Evolutionary conservation across 1,140 invertebrate genomes (phyloP).

Genomic region (Philotrypesis tridentata): DNA sequence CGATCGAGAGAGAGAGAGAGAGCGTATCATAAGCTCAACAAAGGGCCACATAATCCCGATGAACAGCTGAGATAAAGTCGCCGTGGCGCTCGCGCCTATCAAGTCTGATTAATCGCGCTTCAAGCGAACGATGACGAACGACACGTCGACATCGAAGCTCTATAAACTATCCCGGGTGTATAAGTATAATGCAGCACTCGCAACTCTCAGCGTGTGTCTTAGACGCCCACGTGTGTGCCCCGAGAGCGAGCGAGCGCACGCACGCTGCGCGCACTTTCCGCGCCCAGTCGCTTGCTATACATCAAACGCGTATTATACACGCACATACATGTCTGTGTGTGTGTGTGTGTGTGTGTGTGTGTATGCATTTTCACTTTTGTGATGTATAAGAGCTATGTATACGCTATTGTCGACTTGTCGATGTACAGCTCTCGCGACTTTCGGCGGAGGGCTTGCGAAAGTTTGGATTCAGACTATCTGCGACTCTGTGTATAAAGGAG

Average conservation of each 20-base stretch:
- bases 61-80: slow-evolving; percentile 45
- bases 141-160: slow-evolving; percentile 33
- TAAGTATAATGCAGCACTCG: not conserved
- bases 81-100: slow-evolving; percentile 33
- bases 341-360: too few species aligned
- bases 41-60: slow-evolving; percentile 48
- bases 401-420: too few species aligned
- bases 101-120: slow-evolving; percentile 49
- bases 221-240: slow-evolving; percentile 32
- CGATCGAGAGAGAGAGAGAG: not conserved
- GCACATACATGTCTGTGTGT: too few species aligned
- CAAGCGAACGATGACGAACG: slow-evolving; percentile 48
- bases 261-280: slow-evolving; percentile 1
- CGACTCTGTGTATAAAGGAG: too few species aligned
- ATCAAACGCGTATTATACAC: not conserved
- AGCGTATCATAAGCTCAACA: slow-evolving; percentile 28
- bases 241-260: not conserved
- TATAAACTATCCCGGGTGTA: not conserved
- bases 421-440: too few species aligned
- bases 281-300: not conserved
- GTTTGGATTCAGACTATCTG: too few species aligned
- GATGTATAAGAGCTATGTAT: too few species aligned
- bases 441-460: too few species aligned
- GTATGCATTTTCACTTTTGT: too few species aligned
- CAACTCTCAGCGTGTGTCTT: not conserved